Percentiles rank a stretch among this genome's conserved stretches.
phyloP scores from a whole-genome alignment of 2,797 vertebrate genomes.

The Pelochelys cantorii region DNA sequence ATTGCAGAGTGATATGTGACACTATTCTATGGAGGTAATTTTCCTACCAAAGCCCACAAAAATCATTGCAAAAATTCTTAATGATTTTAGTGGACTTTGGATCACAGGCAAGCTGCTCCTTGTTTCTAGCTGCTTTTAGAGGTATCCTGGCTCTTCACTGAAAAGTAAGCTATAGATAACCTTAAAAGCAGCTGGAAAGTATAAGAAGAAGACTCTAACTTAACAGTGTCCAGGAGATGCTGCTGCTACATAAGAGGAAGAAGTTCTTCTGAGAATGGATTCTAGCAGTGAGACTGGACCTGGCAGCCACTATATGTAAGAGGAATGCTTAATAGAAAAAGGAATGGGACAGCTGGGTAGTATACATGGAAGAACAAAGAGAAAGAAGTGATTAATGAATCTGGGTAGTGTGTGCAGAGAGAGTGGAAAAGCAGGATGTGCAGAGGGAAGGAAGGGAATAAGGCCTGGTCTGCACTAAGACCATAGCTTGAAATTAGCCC shows the following conservation, averaged over 20 bases:
- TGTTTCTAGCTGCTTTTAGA: not conserved
- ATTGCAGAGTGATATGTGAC: not conserved
- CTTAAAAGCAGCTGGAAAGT: not conserved
- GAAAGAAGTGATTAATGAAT: not conserved
- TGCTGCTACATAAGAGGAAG: not conserved
- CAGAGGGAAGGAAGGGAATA: not conserved
- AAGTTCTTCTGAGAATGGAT: not conserved
- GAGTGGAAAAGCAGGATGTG: not conserved
- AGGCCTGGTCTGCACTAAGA: too few species aligned
- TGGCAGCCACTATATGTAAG: not conserved
- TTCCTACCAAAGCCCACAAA: not conserved
- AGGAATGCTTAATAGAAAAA: not conserved
- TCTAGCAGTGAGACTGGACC: not conserved
- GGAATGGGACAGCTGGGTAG: not conserved
- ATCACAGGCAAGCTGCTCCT: not conserved
- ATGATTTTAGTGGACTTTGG: not conserved
- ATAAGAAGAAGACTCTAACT: not conserved
- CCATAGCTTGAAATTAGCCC: too few species aligned
- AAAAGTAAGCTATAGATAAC: not conserved
- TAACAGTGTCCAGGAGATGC: not conserved
- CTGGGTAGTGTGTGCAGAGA: not conserved
- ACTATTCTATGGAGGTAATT: slow-evolving; percentile 16
- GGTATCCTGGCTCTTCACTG: not conserved
- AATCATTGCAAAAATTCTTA: not conserved
- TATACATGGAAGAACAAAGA: not conserved